Evolutionary conservation across 1,140 invertebrate species (phyloP).

Genomic region (Zaprionus davidi): DNA sequence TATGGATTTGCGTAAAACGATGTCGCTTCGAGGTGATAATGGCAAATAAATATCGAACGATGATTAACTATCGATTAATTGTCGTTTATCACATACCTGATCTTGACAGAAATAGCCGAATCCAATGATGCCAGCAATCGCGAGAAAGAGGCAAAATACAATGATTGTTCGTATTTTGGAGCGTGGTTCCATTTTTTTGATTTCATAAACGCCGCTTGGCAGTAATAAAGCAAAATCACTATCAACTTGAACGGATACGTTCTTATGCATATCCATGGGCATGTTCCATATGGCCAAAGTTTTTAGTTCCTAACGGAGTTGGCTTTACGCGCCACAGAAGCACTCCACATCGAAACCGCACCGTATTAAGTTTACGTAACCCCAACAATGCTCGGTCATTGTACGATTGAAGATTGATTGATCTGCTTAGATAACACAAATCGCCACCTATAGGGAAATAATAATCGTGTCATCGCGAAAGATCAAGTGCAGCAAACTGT

Average conservation of each 20-base stretch:
- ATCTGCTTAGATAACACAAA: background rate
- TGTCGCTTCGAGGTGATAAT: constrained; percentile 29
- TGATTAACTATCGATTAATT: constrained; percentile 28
- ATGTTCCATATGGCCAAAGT: constrained; percentile 66
- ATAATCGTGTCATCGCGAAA: background rate
- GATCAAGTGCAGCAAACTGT: background rate
- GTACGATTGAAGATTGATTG: background rate
- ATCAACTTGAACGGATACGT: constrained; percentile 91
- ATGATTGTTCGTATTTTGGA: constrained; percentile 90
- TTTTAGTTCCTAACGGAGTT: constrained; percentile 9
- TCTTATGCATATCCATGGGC: constrained; percentile 88
- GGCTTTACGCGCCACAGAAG: background rate
- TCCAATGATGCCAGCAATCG: constrained; percentile 92
- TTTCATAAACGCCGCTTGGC: constrained; percentile 89
- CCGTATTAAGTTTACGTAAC: background rate
- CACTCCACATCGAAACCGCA: constrained; percentile 17
- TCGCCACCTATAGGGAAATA: background rate
- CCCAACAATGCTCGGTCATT: background rate
- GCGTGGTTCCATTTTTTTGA: constrained; percentile 91
- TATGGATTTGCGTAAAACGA: constrained; percentile 43
- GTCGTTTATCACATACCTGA: constrained; percentile 86
- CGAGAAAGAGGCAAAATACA: constrained; percentile 90
- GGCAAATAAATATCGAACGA: constrained; percentile 12
- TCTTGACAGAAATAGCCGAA: constrained; percentile 95
- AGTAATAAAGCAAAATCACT: constrained; percentile 90